phyloP scores from a whole-genome alignment of 2,797 vertebrate species.

The Pogoniulus pusillus region DNA sequence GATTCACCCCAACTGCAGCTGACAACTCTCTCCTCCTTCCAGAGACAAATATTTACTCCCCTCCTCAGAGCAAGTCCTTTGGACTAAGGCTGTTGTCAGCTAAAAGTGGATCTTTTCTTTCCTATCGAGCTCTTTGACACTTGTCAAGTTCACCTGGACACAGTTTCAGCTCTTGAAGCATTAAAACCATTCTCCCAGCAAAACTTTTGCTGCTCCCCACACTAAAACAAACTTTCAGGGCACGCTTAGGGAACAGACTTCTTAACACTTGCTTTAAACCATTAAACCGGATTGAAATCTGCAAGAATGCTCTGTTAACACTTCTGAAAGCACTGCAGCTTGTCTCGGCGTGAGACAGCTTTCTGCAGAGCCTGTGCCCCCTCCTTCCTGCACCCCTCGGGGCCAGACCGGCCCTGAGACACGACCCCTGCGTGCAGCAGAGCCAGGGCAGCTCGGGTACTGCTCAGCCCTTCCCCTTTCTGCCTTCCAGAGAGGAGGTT shows the following conservation, averaged over 20 bases:
- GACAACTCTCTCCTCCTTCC: neutral
- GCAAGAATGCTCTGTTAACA: neutral
- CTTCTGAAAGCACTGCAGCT: neutral
- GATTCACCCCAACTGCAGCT: neutral
- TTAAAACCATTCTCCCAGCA: neutral
- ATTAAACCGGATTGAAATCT: neutral
- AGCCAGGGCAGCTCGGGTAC: neutral
- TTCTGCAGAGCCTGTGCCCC: neutral
- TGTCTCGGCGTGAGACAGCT: rapidly evolving
- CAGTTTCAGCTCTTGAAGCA: neutral
- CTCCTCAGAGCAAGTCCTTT: neutral
- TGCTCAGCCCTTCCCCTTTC: neutral
- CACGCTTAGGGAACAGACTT: rapidly evolving
- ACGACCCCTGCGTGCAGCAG: rapidly evolving
- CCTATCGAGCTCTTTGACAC: neutral
- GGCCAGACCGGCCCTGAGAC: neutral
- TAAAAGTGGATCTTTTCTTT: neutral
- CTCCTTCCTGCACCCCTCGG: neutral
- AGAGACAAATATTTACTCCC: neutral
- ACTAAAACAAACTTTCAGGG: neutral
- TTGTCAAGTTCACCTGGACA: neutral
- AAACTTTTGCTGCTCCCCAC: neutral
- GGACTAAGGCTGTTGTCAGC: neutral
- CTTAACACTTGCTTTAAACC: neutral
- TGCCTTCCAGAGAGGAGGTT: neutral